Base-by-base conservation (phyloP, 1,140 invertebrate genomes). In the Drosophila tani region DNA sequence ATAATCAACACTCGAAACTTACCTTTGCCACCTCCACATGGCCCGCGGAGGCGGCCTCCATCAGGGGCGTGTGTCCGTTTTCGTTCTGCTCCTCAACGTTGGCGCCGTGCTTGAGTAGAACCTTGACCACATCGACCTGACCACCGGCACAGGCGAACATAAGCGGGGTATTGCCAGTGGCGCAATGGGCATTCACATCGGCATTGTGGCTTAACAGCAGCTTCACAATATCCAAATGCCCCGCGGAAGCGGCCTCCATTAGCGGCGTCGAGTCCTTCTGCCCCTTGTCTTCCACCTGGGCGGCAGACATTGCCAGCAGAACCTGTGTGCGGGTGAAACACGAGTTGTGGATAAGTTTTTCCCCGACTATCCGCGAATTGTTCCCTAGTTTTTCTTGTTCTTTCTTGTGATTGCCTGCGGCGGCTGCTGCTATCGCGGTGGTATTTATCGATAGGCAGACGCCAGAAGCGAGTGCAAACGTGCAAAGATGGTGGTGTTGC, bases 81-180 rank as follows among this genome's bases (percentile, higher is more conserved):
- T 99, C 98, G 94, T 99, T 99, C 93, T 99, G 98, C 93, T 99
- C 98, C 94, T 99, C 99, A 11, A 99, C 98, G 93, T 99, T 98
- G 65, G 98, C 98, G 63, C 97, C 97, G 87, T 96, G 95, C 83
- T 98, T 96, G 32, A 99, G 94, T 51, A 99, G 93, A 57, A 97
- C 96, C 92, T 95, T 94, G 9, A 99, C 98, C 71, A 98, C 98
- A 75, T 98, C 97, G 86, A 97, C 96, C 94, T 99, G 98, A 5
- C 99, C 99, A 91, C 97, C 97, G 77, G 98, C 98, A 93, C 98
- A 99, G 46, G 98, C 98, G 94, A 99, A 99, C 97, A 99, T 99
- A 41, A 99, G 94, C 49, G 98, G 97, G 51, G 98, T 99, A 93
- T 99, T 99, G 64, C 97, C 98, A 91, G 98, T 98, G 29, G 97